Evolutionary conservation across 1,140 invertebrate species (phyloP), one percentile per base, ranked within the genome.

Genomic region (Cyphomyrmex costatus): DNA sequence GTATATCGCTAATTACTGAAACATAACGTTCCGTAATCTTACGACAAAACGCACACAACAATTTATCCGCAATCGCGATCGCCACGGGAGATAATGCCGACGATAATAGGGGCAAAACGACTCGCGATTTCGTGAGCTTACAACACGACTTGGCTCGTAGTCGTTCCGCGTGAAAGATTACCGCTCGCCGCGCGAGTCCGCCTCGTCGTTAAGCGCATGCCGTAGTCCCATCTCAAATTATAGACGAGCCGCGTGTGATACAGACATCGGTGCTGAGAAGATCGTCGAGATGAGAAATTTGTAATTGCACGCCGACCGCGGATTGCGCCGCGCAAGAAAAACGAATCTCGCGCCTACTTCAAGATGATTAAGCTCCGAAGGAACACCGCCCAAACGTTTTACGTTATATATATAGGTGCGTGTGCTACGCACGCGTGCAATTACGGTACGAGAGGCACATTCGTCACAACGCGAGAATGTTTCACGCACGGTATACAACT

Each of bases 121-220:
- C 10, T 46, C 51, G 24, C 14, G 66, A 82, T 82, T 82, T 82
- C 66, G 79, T 49, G 68, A 61, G 56, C 56, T 70, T 46, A 3
- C 53, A 21, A 87, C 73, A 60, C 53, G 7, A 8, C 30, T 19
- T 27, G 42, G 30, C 51, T 53, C 53, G 53, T 21, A 46, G 42
- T 24, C 58, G 71, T 21, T 79, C 21, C 14, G 46, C 79, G 66
- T 83, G 79, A 83, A 83, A 90, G 89, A 88, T 88, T 76, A 83
- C 73, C 21, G 60, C 65, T 84, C 65, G 58, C 60, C 61, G 60
- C 42, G 60, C 53, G 14, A 77, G 77, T 71, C 53, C 74, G 73
- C 86, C 58, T 87, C 86, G 56, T 87, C 79, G 65, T 89, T 87
- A 85, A 60, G 46, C 36, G 56, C 56, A 42, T 33, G 36, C 63